Conservation (phyloP, 2,888 invertebrate species). For the Dasypogon diadema region DNA sequence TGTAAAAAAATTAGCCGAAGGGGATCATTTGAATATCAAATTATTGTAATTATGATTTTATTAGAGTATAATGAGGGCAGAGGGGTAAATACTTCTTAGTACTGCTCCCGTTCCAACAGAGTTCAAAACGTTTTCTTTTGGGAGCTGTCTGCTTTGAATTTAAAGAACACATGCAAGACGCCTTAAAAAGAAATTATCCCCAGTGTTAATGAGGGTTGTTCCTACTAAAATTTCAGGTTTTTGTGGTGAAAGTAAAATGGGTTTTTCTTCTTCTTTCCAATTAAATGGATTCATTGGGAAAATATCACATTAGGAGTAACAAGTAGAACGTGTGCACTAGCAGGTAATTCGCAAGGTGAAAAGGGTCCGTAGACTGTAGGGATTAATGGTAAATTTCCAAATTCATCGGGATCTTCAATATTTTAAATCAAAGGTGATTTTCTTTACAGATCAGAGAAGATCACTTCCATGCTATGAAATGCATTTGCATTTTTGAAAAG, state of each 20-base stretch:
- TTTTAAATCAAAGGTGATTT: too few relatives aligned
- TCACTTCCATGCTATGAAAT: too few relatives aligned
- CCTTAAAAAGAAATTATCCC: not conserved
- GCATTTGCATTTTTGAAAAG: too few relatives aligned
- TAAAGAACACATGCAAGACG: not conserved
- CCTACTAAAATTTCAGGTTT: not conserved
- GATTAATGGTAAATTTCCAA: too few relatives aligned
- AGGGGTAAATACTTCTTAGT: not conserved
- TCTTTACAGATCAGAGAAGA: too few relatives aligned
- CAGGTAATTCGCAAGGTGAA: too few relatives aligned
- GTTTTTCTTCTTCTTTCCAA: too few relatives aligned
- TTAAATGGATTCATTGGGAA: too few relatives aligned
- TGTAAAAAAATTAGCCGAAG: slow-evolving; percentile 52
- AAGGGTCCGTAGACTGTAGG: too few relatives aligned
- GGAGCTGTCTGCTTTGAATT: slow-evolving; percentile 23
- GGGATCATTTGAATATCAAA: slow-evolving; percentile 55
- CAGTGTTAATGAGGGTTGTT: not conserved
- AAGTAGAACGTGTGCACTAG: too few relatives aligned
- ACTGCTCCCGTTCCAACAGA: not conserved
- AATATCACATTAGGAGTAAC: too few relatives aligned
- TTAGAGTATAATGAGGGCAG: slow-evolving; percentile 49
- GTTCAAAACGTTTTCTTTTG: slow-evolving; percentile 8
- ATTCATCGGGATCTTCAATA: too few relatives aligned
- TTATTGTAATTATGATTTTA: slow-evolving; percentile 55
- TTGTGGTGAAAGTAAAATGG: slow-evolving; percentile 33